phyloP scores from a whole-genome alignment of 2,888 invertebrate genomes.

The Pyrrhia umbra region DNA sequence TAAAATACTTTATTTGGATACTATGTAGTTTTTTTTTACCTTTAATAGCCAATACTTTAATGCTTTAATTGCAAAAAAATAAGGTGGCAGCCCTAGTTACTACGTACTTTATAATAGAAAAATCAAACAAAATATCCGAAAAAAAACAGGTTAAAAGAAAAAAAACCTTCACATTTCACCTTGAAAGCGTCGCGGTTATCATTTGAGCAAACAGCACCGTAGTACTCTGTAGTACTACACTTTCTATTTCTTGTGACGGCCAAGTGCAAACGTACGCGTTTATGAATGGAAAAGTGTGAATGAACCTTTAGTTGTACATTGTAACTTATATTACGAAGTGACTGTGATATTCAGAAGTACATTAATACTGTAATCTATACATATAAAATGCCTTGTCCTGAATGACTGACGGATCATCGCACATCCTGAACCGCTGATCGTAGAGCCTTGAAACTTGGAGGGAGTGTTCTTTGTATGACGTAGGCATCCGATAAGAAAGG shows the following conservation, averaged over 20 bases:
- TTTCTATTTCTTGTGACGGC: slow-evolving; percentile 58
- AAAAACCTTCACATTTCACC: slow-evolving; percentile 12
- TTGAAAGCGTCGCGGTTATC: slow-evolving; percentile 17
- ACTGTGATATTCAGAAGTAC: slow-evolving; percentile 18
- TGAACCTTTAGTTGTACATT: slow-evolving; percentile 40
- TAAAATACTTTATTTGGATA: no score
- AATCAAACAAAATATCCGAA: background rate
- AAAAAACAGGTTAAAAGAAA: background rate
- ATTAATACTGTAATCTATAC: background rate
- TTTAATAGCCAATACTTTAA: no score
- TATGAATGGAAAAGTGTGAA: slow-evolving; percentile 62
- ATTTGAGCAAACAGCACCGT: slow-evolving; percentile 18
- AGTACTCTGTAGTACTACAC: slow-evolving; percentile 49
- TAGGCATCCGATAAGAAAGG: no score
- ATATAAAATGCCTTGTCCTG: no score
- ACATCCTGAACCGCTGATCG: no score
- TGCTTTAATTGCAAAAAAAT: no score
- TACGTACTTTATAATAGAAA: background rate
- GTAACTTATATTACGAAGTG: slow-evolving; percentile 7
- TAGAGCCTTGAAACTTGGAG: no score
- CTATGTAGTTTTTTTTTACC: no score
- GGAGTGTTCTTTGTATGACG: no score
- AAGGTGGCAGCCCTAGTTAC: no score
- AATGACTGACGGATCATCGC: no score
- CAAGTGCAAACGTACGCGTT: slow-evolving; percentile 45